phyloP scores from a whole-genome alignment of 1,140 invertebrate genomes.

The Drosophila melanica region DNA sequence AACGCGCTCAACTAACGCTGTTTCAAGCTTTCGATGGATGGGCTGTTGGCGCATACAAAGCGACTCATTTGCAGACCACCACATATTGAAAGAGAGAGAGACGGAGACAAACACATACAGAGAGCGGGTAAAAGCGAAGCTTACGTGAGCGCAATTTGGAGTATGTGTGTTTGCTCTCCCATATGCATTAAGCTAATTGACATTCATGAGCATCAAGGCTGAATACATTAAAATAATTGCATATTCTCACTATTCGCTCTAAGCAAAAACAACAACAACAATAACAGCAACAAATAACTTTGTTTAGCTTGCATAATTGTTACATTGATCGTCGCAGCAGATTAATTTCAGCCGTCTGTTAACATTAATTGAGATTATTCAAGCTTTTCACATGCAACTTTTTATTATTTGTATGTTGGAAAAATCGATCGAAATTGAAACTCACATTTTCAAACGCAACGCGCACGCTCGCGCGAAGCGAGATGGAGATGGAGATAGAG shows the following conservation, averaged over 20 bases:
- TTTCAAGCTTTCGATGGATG: slow-evolving; percentile 34
- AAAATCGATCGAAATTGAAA: slow-evolving; percentile 66
- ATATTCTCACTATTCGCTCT: slow-evolving; percentile 57
- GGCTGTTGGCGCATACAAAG: slow-evolving; percentile 69
- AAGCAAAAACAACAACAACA: slow-evolving; percentile 26
- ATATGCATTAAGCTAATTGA: slow-evolving; percentile 66
- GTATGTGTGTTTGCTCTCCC: slow-evolving; percentile 28
- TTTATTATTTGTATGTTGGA: slow-evolving; percentile 52
- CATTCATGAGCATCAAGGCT: slow-evolving; percentile 78
- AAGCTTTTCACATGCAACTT: slow-evolving; percentile 36
- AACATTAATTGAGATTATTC: slow-evolving; percentile 27
- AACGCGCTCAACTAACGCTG: slow-evolving; percentile 26
- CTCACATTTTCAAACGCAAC: slow-evolving; percentile 14
- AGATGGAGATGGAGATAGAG: slow-evolving; percentile 3
- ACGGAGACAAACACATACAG: slow-evolving; percentile 41
- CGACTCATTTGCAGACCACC: slow-evolving; percentile 61
- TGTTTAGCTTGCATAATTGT: slow-evolving; percentile 62
- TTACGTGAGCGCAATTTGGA: slow-evolving; percentile 28
- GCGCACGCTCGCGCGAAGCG: slow-evolving; percentile 29
- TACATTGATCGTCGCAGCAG: slow-evolving; percentile 55
- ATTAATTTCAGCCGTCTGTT: slow-evolving; percentile 42
- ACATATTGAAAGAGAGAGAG: slow-evolving; percentile 14
- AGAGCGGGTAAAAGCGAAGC: slow-evolving; percentile 2
- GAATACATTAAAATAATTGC: slow-evolving; percentile 81
- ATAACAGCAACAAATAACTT: slow-evolving; percentile 21